Percentiles rank a stretch among this genome's conserved stretches.
phyloP scores from a whole-genome alignment of 2,797 vertebrate species.

The Erpetoichthys calabaricus region DNA sequence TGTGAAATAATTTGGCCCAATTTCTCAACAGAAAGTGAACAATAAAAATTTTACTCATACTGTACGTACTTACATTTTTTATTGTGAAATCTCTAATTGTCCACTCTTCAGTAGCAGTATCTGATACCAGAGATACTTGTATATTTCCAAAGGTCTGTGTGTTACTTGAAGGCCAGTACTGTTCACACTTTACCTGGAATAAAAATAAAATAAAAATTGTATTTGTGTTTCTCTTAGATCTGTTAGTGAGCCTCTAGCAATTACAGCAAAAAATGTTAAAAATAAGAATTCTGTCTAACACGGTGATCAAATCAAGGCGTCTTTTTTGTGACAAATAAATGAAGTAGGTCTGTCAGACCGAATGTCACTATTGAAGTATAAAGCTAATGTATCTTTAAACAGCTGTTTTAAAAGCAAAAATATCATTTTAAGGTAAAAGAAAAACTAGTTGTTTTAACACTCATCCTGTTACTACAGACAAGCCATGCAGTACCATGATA shows the following conservation, averaged over 20 bases:
- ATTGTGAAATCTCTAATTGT: conserved; percentile 81
- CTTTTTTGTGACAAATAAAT: too few species aligned
- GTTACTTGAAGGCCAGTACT: conserved; percentile 73
- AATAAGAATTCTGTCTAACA: too few species aligned
- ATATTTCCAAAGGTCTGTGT: conserved; percentile 55
- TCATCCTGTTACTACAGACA: too few species aligned
- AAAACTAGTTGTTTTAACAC: too few species aligned
- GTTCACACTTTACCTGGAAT: conserved; percentile 74
- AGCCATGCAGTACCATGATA: too few species aligned
- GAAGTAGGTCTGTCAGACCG: too few species aligned
- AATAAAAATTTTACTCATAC: neutral
- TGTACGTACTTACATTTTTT: conserved; percentile 60
- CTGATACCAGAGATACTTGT: conserved; percentile 58
- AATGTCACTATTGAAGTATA: too few species aligned
- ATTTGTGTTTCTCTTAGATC: neutral
- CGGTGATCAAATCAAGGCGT: too few species aligned
- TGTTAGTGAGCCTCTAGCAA: neutral
- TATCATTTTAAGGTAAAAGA: too few species aligned
- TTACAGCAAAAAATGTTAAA: neutral
- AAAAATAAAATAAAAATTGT: conserved; percentile 6
- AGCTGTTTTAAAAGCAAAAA: too few species aligned
- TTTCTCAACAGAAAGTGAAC: neutral
- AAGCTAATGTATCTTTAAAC: too few species aligned
- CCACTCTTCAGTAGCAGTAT: conserved; percentile 76
- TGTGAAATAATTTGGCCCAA: neutral